A percentile compares a stretch with the other conserved stretches of the same genome.
Evolutionary conservation across 37 sponge, comb jelly and placozoan genomes (phyloP).

Genomic region (Corticium candelabrum): DNA sequence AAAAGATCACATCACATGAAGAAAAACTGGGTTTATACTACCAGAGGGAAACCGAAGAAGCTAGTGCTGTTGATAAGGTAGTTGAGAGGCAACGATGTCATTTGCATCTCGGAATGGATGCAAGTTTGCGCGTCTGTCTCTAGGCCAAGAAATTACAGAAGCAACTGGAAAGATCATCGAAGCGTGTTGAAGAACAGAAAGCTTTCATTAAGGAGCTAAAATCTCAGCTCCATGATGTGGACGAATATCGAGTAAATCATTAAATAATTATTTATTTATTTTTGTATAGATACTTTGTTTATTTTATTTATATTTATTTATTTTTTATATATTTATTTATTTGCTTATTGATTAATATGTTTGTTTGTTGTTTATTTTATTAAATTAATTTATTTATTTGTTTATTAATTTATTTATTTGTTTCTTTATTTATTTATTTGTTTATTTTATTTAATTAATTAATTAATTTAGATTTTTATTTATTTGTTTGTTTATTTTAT

Average conservation of each 20-base stretch:
- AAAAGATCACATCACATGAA: neutral
- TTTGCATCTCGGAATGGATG: neutral
- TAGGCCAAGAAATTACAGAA: neutral
- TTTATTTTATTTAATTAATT: too few species aligned
- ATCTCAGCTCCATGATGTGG: neutral
- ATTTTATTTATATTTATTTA: too few species aligned
- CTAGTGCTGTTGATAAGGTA: neutral
- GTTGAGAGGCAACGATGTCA: neutral
- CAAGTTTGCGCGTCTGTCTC: too few species aligned
- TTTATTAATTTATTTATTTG: too few species aligned
- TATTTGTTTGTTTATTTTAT: too few species aligned
- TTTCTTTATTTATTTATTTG: too few species aligned
- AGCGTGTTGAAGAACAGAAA: neutral
- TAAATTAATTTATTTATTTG: too few species aligned
- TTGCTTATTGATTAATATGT: too few species aligned
- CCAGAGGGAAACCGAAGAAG: neutral
- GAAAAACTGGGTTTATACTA: neutral
- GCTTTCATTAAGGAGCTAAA: neutral
- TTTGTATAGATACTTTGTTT: too few species aligned
- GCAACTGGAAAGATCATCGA: neutral
- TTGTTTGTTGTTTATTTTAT: too few species aligned
- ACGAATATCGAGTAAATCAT: neutral
- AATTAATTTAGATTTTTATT: too few species aligned
- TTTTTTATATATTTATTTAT: too few species aligned
- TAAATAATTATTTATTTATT: neutral